These are phyloP conservation scores for Motacilla tschutschensis DNA, from an alignment of 2,113 vertebrate species.

Conservation along the genomic window DNA sequence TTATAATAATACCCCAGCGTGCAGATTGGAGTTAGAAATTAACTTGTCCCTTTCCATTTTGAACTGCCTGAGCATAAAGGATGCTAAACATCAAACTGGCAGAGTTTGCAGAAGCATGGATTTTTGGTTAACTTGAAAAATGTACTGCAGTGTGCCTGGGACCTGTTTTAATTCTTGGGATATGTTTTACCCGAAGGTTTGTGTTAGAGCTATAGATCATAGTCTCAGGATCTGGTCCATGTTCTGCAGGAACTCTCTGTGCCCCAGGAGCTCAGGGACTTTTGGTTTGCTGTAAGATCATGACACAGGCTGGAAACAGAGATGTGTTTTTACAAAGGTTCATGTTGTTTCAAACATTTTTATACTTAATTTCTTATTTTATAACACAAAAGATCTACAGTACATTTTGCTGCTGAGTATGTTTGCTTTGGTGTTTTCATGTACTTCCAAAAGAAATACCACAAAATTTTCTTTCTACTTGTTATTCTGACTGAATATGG, in stretches of 20 bases:
- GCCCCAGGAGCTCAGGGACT: not conserved
- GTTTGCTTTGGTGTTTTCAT: conserved; percentile 49
- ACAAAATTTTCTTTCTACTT: conserved; percentile 60
- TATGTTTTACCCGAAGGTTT: not conserved
- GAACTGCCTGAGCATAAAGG: not conserved
- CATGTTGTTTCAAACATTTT: conserved; percentile 51
- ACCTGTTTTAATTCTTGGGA: not conserved
- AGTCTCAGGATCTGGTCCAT: not conserved
- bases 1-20: not conserved
- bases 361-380: conserved; percentile 15
- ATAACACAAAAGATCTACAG: conserved; percentile 15
- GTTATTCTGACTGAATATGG: conserved; percentile 55
- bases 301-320: not conserved
- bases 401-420: conserved; percentile 56
- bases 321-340: conserved; percentile 51
- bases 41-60: not conserved
- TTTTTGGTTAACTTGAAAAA: not conserved
- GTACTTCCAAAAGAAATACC: conserved; percentile 73
- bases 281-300: conserved; percentile 9
- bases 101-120: not conserved
- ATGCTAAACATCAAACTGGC: not conserved
- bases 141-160: not conserved
- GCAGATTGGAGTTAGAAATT: not conserved
- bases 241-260: not conserved
- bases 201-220: not conserved